Base-by-base conservation (phyloP, 2,797 vertebrate genomes). In the Mormyrus proboscirostris region DNA sequence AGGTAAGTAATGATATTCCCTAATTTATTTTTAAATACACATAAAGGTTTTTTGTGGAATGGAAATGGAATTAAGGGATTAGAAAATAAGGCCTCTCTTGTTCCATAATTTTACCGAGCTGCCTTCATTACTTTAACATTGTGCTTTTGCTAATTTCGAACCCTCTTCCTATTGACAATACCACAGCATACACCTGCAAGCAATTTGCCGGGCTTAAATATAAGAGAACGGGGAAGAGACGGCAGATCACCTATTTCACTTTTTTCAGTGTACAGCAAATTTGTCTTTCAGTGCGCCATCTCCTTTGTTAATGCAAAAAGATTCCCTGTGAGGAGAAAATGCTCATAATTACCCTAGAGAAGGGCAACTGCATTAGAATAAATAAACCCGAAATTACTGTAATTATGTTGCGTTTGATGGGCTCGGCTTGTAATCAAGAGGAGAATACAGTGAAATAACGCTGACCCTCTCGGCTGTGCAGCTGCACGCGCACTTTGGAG, bases 281-380 rank as follows among this genome's bases (percentile, higher is more conserved):
- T 98, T 99, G 96, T 95, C 98, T 98, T 99, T 99, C 97, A 99
- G 96, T 96, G 96, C 96, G 95, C 97, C 96, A 97, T 98, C 97
- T 98, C 98, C 96, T 99, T 99, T 99, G 98, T 99, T 98, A 98
- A 97, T 96, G 96, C 96, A 97, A 97, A 98, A 98, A 98, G 98
- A 99, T 98, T 98, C 97, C 97, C 96, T 96, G 96, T 97, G 97
- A 96, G 96, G 97, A 97, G 97, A 96, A 97, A 98, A 98, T 97
- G 97, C 97, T 99, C 98, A 99, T 99, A 99, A 99, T 99, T 99
- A 99, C 98, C 97, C 97, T 96, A 97, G 97, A 98, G 98, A 99
- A 99, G 97, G 98, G 97, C 98, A 99, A 98, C 98, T 98, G 97
- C 98, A 99, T 99, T 99, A 99, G 98, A 99, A 99, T 99, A 99